A percentile compares a stretch with the other conserved stretches of the same genome.
These are phyloP conservation scores for Cervus canadensis DNA, from an alignment of 2,113 vertebrate species.

Conservation along the genomic window DNA sequence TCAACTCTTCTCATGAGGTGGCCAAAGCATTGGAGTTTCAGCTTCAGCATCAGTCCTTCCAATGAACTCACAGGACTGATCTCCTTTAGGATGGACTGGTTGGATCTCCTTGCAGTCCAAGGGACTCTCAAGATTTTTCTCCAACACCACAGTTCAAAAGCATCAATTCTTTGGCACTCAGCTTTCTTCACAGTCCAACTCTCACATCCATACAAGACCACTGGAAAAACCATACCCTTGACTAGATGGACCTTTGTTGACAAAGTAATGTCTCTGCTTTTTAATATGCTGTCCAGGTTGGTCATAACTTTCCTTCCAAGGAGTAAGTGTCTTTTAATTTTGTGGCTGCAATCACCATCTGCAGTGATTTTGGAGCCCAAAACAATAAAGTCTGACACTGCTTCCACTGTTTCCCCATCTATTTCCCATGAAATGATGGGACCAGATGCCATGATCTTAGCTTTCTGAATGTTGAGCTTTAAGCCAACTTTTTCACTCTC, in stretches of 20 bases:
- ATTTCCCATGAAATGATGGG: no score
- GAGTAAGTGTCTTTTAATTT: neutral
- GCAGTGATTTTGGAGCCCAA: neutral
- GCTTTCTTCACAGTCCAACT: neutral
- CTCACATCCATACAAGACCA: neutral
- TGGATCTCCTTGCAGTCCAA: neutral
- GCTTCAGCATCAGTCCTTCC: no score
- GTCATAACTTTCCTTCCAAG: neutral
- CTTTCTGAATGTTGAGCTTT: no score
- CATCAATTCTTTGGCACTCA: rapidly evolving
- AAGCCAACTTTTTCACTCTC: no score
- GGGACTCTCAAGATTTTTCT: neutral
- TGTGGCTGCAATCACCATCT: rapidly evolving
- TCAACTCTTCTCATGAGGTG: no score
- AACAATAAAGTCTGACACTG: no score
- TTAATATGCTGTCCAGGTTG: neutral
- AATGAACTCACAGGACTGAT: no score
- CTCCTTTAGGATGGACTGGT: no score
- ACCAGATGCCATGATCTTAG: no score
- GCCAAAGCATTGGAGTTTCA: no score
- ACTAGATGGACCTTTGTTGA: neutral
- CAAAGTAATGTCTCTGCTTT: neutral
- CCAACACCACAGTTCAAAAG: neutral
- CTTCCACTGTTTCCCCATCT: no score
- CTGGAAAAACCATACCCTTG: neutral